These are phyloP conservation scores for Luidia sarsii DNA, from an alignment of 53 echinoderm and acorn worm genomes.

Conservation along the genomic window DNA sequence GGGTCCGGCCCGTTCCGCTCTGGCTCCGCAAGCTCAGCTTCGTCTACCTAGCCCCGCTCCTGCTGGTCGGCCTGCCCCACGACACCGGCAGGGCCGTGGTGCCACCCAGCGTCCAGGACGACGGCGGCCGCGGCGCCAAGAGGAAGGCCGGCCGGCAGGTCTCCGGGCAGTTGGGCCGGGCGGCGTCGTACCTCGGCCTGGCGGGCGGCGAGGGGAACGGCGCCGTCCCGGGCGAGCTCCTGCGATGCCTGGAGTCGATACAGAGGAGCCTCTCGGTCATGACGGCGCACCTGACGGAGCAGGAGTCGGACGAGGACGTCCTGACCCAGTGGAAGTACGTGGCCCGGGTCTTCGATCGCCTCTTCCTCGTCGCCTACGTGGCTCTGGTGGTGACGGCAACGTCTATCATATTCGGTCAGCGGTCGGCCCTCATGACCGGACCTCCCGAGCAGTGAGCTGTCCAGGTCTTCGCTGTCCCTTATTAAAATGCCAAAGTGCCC, in stretches of 20 bases:
- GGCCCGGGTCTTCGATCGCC: constrained; percentile 77
- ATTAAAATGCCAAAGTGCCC: too few species aligned
- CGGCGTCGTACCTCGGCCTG: too few species aligned
- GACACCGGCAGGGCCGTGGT: constrained; percentile 9
- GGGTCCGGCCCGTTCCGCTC: constrained; percentile 72
- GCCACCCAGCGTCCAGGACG: neutral
- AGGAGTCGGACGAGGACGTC: constrained; percentile 71
- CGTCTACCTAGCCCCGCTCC: constrained; percentile 54
- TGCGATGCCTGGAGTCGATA: constrained; percentile 43
- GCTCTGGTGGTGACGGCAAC: constrained; percentile 46
- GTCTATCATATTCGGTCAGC: constrained; percentile 63
- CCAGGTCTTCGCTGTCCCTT: too few species aligned
- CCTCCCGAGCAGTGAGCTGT: neutral
- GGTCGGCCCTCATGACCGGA: neutral
- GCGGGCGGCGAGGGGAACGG: neutral
- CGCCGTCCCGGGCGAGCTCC: constrained; percentile 28
- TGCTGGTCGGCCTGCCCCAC: constrained; percentile 31
- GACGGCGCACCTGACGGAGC: constrained; percentile 50
- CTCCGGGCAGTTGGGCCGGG: too few species aligned
- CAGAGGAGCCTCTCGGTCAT: constrained; percentile 53
- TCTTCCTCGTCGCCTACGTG: constrained; percentile 67
- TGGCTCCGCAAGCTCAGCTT: constrained; percentile 69
- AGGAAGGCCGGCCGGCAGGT: neutral
- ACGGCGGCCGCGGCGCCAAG: constrained; percentile 18
- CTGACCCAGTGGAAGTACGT: constrained; percentile 81